These are phyloP conservation scores for Gopherus flavomarginatus DNA, from an alignment of 2,113 vertebrate species.

Conservation along the genomic window DNA sequence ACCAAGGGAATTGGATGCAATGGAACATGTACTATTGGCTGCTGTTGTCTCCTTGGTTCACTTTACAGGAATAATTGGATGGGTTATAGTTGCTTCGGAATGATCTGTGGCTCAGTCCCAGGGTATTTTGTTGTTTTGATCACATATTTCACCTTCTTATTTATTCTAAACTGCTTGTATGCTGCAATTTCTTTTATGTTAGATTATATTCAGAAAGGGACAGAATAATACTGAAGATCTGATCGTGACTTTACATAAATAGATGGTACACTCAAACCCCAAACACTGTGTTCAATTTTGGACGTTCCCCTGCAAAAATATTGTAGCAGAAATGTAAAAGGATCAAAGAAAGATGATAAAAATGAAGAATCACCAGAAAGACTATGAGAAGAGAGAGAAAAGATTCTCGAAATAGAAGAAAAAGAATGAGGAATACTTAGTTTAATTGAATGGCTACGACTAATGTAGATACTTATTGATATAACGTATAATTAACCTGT, in stretches of 20 bases:
- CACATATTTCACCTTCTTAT: not conserved
- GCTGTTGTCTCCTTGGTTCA: not conserved
- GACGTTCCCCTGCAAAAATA: not conserved
- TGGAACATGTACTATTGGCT: not conserved
- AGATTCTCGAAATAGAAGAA: not conserved
- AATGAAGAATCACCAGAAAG: not conserved
- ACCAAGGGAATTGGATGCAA: conserved; percentile 19
- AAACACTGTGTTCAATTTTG: not conserved
- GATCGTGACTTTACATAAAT: not conserved
- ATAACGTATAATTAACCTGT: not conserved
- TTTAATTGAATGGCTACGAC: not conserved
- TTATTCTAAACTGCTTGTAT: not conserved
- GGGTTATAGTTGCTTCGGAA: not conserved
- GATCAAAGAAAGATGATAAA: not conserved
- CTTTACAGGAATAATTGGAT: not conserved
- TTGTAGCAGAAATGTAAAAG: not conserved
- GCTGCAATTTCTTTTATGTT: not conserved
- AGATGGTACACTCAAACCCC: not conserved
- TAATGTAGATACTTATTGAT: rapidly evolving
- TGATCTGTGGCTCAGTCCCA: not conserved
- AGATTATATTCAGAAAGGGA: not conserved
- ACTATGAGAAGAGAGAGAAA: not conserved
- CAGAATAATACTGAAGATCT: not conserved
- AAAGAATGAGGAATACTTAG: not conserved
- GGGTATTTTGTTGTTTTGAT: not conserved